Evolutionary conservation across 53 echinoderm and acorn worm genomes (phyloP), one percentile per base, ranked within the genome.

Genomic region (Astropecten irregularis): DNA sequence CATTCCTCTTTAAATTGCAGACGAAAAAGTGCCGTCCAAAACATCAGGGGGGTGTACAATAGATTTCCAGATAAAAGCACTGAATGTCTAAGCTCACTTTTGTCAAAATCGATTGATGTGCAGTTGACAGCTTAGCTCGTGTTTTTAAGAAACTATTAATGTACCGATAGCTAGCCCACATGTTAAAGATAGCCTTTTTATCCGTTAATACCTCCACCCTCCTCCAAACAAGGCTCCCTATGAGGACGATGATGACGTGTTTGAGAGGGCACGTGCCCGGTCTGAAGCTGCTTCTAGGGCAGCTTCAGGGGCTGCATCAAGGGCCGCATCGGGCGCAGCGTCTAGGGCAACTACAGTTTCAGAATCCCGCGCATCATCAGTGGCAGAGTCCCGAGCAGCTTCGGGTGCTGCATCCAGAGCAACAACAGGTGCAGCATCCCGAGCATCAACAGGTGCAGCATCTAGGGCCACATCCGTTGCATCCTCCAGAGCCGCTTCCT

Each of bases 181-280:
- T n/a, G n/a, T n/a, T n/a, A n/a, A n/a, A n/a, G n/a, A n/a, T n/a
- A n/a, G n/a, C n/a, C n/a, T n/a, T n/a, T n/a, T n/a, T n/a, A n/a
- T n/a, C n/a, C n/a, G n/a, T n/a, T n/a, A n/a, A n/a, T n/a, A n/a
- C n/a, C n/a, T n/a, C n/a, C n/a, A n/a, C n/a, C n/a, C n/a, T n/a
- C n/a, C n/a, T n/a, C n/a, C n/a, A n/a, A n/a, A n/a, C n/a, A n/a
- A n/a, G n/a, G n/a, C n/a, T n/a, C 38, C 44, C 26, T 38, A 51
- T 26, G 50, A 46, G 31, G 32, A 81, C 36, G 81, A 82, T 32
- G 88, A 88, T 37, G 60, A 55, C 37, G 69, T 60, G n/a, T 83
- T 52, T 50, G 52, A 83, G 81, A 64, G 58, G 53, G 34, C 48
- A 4, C 63, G 81, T 13, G 66, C 39, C 39, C 16, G 39, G 19